Conservation (phyloP, 2,888 invertebrate species). For the Aproaerema taeniolella region DNA sequence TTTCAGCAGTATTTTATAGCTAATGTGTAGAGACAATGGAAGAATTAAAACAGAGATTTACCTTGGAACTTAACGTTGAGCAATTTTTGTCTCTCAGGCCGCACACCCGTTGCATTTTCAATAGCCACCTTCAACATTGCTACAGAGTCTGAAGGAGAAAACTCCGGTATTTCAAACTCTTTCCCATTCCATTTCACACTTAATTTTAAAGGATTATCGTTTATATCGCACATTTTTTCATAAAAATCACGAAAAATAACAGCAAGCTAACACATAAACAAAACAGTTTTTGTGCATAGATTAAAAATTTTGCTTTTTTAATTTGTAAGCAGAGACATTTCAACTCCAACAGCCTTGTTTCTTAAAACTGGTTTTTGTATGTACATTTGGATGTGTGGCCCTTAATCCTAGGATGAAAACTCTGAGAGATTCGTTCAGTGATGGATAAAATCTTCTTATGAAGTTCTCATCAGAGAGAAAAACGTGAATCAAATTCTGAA, state of each 20-base stretch:
- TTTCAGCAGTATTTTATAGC: too few species aligned
- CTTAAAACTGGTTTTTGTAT: too few species aligned
- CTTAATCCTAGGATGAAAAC: too few species aligned
- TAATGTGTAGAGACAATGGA: too few species aligned
- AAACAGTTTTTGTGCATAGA: slow-evolving; percentile 31
- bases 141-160: slow-evolving; percentile 88
- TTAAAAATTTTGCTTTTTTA: neutral
- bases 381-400: too few species aligned
- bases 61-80: slow-evolving; percentile 96
- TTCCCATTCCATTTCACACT: slow-evolving; percentile 96
- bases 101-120: slow-evolving; percentile 91
- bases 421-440: too few species aligned
- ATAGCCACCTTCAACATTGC: slow-evolving; percentile 90
- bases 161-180: slow-evolving; percentile 87
- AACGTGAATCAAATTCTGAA: too few species aligned
- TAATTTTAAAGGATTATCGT: slow-evolving; percentile 71
- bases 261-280: slow-evolving; percentile 56
- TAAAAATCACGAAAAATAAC: slow-evolving; percentile 26
- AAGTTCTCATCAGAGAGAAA: too few species aligned
- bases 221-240: slow-evolving; percentile 64
- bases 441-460: too few species aligned
- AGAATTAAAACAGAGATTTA: too few species aligned
- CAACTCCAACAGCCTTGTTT: too few species aligned
- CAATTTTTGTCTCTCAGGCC: slow-evolving; percentile 95
- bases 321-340: too few species aligned